Percentiles rank a stretch among this genome's conserved stretches.
phyloP scores from a whole-genome alignment of 2,797 vertebrate genomes.

The Miichthys miiuy region DNA sequence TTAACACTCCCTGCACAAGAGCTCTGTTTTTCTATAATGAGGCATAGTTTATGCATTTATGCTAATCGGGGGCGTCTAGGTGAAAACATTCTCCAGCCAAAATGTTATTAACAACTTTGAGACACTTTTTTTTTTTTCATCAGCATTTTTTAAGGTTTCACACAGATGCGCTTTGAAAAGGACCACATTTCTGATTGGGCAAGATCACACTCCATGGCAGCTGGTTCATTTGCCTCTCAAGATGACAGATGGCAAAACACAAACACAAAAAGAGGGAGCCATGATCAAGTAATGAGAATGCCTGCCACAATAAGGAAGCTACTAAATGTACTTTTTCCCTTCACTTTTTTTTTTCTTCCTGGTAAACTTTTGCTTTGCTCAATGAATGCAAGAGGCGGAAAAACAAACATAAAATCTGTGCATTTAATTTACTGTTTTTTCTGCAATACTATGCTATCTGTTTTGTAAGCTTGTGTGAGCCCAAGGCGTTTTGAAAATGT shows the following conservation, averaged over 20 bases:
- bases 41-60: constrained; percentile 73
- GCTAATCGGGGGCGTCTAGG: constrained; percentile 74
- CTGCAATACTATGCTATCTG: constrained; percentile 15
- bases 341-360: constrained; percentile 47
- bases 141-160: constrained; percentile 82
- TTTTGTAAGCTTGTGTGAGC: constrained; percentile 16
- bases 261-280: constrained; percentile 86
- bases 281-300: constrained; percentile 85
- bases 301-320: constrained; percentile 81
- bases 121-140: constrained; percentile 76
- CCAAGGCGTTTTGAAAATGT: constrained; percentile 22
- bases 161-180: constrained; percentile 86
- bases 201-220: constrained; percentile 87
- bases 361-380: constrained; percentile 70
- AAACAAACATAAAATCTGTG: constrained; percentile 48
- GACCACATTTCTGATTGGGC: constrained; percentile 86
- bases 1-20: constrained; percentile 42
- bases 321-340: constrained; percentile 71
- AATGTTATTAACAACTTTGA: constrained; percentile 84
- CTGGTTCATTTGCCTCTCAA: constrained; percentile 88
- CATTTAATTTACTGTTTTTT: constrained; percentile 49
- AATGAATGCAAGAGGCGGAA: constrained; percentile 32
- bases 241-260: constrained; percentile 90
- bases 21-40: constrained; percentile 59
- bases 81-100: constrained; percentile 79